Conservation (phyloP, 2,113 vertebrate species). For the Aldabrachelys gigantea region DNA sequence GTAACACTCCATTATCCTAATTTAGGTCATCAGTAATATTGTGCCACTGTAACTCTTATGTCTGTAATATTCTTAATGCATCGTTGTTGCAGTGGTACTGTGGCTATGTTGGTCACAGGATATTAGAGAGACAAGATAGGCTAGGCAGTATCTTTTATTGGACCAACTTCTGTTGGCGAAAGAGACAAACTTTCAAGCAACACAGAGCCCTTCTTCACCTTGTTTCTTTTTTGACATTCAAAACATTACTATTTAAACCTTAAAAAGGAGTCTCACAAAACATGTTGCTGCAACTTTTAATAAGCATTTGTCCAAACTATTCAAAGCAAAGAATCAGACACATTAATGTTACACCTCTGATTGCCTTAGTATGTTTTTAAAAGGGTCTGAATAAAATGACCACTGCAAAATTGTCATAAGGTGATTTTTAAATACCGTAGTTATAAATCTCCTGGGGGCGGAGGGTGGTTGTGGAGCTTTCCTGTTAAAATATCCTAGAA, state of each 20-base stretch:
- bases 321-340: not conserved
- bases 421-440: not conserved
- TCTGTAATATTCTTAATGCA: too few species aligned
- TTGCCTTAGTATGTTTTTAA: not conserved
- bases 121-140: too few species aligned
- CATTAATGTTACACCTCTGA: not conserved
- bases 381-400: not conserved
- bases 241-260: too few species aligned
- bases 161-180: too few species aligned
- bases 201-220: too few species aligned
- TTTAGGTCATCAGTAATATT: not conserved
- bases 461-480: not conserved
- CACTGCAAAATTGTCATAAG: not conserved
- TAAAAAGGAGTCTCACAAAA: not conserved
- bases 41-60: too few species aligned
- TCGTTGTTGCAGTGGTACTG: too few species aligned
- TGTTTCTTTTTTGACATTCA: too few species aligned
- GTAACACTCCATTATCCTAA: not conserved
- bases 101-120: too few species aligned
- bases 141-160: too few species aligned
- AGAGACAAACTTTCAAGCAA: too few species aligned
- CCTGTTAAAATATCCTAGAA: not conserved
- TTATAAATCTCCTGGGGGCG: fast-evolving
- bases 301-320: not conserved
- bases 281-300: not conserved